A percentile compares a stretch with the other conserved stretches of the same genome.
Evolutionary conservation across 2,113 vertebrate species (phyloP).

Genomic region (Planiliza haematocheilus): DNA sequence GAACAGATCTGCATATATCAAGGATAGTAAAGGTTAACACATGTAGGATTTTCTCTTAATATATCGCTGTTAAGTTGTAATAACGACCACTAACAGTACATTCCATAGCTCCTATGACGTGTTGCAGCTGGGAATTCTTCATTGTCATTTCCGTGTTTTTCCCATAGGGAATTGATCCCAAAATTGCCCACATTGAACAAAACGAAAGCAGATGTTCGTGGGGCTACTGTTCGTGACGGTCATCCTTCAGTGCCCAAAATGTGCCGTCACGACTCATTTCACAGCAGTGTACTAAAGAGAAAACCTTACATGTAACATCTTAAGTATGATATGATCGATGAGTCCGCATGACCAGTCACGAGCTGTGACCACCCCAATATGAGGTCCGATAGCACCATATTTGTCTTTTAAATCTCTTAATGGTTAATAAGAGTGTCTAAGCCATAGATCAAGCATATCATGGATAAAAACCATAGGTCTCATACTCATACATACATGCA

Average conservation of each 20-base stretch:
- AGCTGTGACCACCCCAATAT: constrained; percentile 91
- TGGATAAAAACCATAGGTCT: constrained; percentile 85
- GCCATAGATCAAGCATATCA: constrained; percentile 87
- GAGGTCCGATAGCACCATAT: constrained; percentile 99
- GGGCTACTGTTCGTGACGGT: constrained; percentile 58
- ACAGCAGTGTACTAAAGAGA: constrained; percentile 55
- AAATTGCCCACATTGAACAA: constrained; percentile 41
- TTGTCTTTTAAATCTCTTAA: constrained; percentile 85
- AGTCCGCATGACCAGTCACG: constrained; percentile 99
- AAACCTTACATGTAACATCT: constrained; percentile 75
- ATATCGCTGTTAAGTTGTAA: constrained; percentile 29
- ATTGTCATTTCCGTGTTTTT: constrained; percentile 49
- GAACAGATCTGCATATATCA: constrained; percentile 99
- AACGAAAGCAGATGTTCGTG: constrained; percentile 34
- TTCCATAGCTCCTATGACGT: constrained; percentile 70
- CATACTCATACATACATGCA: constrained; percentile 84
- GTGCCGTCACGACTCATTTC: constrained; percentile 43
- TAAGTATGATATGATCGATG: constrained; percentile 97
- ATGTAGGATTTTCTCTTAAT: constrained; percentile 73
- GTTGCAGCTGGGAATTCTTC: constrained; percentile 57
- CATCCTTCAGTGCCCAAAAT: constrained; percentile 55
- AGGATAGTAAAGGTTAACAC: constrained; percentile 86
- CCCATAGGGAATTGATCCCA: constrained; percentile 71
- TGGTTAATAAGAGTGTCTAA: constrained; percentile 89
- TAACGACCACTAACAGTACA: constrained; percentile 66